Percentiles rank a stretch among this genome's conserved stretches.
Evolutionary conservation across 92 coral and sea anemone genomes (phyloP).

Genomic region (Palythoa caribaeorum): DNA sequence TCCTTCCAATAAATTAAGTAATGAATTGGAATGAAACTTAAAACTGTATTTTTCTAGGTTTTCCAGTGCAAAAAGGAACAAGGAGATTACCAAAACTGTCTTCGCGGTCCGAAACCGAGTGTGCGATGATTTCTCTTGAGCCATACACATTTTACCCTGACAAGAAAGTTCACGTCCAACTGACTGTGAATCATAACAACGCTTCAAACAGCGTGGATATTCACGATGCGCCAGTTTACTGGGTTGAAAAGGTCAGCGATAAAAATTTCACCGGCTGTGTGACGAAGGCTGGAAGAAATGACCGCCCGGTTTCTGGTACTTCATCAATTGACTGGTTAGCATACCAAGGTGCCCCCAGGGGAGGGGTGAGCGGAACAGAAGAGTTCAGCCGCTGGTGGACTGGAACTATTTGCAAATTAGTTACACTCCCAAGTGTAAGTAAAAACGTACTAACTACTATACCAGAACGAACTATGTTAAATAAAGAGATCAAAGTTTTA

Average conservation of each 20-base stretch:
- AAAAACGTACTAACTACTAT: background rate
- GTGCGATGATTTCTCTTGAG: background rate
- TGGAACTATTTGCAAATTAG: background rate
- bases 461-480: no score
- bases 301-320: background rate
- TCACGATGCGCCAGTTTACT: constrained; percentile 3
- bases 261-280: background rate
- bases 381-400: background rate
- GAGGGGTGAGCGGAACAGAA: background rate
- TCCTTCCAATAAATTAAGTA: no score
- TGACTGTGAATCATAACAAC: background rate
- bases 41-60: background rate
- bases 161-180: background rate
- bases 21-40: background rate
- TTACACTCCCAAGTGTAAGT: background rate
- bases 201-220: background rate
- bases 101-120: constrained; percentile 3
- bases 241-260: constrained; percentile 16
- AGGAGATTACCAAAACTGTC: background rate
- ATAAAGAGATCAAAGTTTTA: no score
- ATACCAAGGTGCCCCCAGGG: constrained; percentile 5
- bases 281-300: constrained; percentile 1
- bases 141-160: background rate
- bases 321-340: background rate
- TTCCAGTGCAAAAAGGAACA: constrained; percentile 6